A percentile compares a stretch with the other conserved stretches of the same genome.
Evolutionary conservation across 1,140 invertebrate genomes (phyloP).

Genomic region (Drosophila truncata): DNA sequence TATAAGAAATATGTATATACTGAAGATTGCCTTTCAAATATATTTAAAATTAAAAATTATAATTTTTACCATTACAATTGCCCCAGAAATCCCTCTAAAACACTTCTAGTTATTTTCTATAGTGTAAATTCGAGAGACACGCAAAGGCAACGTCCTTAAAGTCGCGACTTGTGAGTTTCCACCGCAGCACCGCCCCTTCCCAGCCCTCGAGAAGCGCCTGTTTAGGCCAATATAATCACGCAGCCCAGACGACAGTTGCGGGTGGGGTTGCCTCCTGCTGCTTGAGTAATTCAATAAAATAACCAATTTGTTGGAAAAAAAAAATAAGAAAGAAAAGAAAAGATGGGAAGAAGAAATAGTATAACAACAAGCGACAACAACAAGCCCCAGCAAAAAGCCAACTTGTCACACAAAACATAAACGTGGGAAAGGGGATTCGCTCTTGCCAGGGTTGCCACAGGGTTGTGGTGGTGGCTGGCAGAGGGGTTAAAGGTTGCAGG

Average conservation of each 20-base stretch:
- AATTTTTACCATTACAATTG: neutral
- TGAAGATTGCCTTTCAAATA: too few relatives aligned
- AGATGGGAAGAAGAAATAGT: conserved; percentile 24
- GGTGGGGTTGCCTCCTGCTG: conserved; percentile 63
- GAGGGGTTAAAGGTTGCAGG: conserved; percentile 37
- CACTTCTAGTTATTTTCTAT: neutral
- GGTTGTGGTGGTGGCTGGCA: neutral
- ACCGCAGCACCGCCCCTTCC: neutral
- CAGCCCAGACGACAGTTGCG: conserved; percentile 30
- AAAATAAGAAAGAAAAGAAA: conserved; percentile 15
- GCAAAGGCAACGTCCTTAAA: conserved; percentile 64
- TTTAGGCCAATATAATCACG: conserved; percentile 80
- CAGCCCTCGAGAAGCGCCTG: conserved; percentile 15
- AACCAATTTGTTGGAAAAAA: conserved; percentile 81
- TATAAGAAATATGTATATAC: neutral
- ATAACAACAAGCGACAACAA: conserved; percentile 57
- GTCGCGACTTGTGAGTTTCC: conserved; percentile 42
- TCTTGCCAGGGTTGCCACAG: neutral
- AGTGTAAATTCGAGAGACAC: conserved; percentile 45
- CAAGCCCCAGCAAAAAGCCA: conserved; percentile 58
- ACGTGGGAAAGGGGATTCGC: neutral
- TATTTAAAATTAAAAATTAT: neutral
- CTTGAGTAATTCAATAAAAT: conserved; percentile 84
- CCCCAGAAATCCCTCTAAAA: too few relatives aligned
- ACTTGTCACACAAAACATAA: conserved; percentile 66